Conservation (phyloP, 2,888 invertebrate species). For the Archips xylosteana region DNA sequence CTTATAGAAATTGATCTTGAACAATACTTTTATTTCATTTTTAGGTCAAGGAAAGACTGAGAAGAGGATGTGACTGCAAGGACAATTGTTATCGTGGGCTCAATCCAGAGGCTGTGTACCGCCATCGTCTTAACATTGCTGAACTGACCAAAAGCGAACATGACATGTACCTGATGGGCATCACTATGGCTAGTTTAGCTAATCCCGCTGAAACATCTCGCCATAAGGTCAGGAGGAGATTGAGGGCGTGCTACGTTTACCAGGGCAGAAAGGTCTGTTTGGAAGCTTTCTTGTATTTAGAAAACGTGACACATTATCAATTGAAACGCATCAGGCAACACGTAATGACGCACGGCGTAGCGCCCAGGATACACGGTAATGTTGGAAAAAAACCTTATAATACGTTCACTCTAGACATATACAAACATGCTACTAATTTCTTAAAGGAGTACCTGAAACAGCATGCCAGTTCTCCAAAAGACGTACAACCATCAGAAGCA, state of each 20-base stretch:
- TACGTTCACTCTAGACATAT: conserved; percentile 91
- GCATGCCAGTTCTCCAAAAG: conserved; percentile 86
- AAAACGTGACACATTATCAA: conserved; percentile 93
- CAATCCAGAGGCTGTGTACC: conserved; percentile 90
- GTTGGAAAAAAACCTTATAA: conserved; percentile 93
- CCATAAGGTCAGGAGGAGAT: conserved; percentile 89
- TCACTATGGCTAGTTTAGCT: conserved; percentile 92
- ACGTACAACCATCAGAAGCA: conserved; percentile 75
- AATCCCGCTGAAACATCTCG: conserved; percentile 90
- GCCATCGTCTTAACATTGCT: conserved; percentile 91
- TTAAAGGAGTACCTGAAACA: conserved; percentile 90
- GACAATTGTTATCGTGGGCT: conserved; percentile 91
- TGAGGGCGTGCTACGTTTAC: conserved; percentile 91
- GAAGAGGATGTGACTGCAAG: conserved; percentile 91
- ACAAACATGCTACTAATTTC: conserved; percentile 91
- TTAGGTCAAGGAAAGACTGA: conserved; percentile 89
- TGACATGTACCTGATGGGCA: conserved; percentile 95
- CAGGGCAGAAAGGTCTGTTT: conserved; percentile 91
- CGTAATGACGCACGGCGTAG: conserved; percentile 92
- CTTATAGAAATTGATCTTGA: background rate
- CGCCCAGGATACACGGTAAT: conserved; percentile 91
- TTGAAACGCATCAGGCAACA: conserved; percentile 91
- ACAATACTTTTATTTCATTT: conserved; percentile 49
- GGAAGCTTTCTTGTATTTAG: conserved; percentile 91
- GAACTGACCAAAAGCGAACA: conserved; percentile 93